Percentiles rank a stretch among this genome's conserved stretches.
phyloP scores from a whole-genome alignment of 2,888 invertebrate genomes.

The Polyommatus icarus region DNA sequence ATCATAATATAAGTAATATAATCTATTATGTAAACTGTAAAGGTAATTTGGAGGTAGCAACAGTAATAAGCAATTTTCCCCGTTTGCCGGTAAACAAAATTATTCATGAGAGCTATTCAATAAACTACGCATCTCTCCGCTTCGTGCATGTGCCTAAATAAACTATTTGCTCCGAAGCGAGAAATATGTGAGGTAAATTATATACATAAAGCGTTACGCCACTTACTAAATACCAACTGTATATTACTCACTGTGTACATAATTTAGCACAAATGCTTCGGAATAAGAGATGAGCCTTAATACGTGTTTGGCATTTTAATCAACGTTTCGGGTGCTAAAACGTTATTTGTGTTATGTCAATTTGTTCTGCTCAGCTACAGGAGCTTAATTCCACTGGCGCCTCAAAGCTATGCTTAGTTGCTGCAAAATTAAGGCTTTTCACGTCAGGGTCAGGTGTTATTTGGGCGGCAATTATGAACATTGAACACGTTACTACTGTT shows the following conservation, averaged over 20 bases:
- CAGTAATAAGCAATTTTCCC: background rate
- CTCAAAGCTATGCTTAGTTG: background rate
- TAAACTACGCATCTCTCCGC: conserved; percentile 5
- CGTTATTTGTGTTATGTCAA: conserved; percentile 14
- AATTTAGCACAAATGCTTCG: background rate
- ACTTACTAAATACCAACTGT: conserved; percentile 13
- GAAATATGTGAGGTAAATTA: conserved; percentile 16
- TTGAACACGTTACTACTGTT: too few relatives aligned
- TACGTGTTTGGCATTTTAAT: conserved; percentile 23
- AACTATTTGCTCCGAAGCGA: background rate
- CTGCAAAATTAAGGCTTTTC: background rate
- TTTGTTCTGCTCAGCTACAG: background rate
- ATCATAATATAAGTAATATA: too few relatives aligned
- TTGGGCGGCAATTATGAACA: background rate
- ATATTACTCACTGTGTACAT: conserved; percentile 14
- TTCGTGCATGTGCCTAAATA: background rate
- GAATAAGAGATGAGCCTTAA: conserved; percentile 26
- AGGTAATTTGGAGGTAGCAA: background rate
- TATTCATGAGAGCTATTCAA: background rate
- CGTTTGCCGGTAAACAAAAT: background rate
- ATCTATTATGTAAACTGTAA: too few relatives aligned
- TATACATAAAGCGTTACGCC: background rate
- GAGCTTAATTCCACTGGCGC: background rate
- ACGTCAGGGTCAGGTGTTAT: background rate
- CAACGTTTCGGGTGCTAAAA: conserved; percentile 12